Percentiles rank a stretch among this genome's conserved stretches.
Conservation (phyloP, 2,888 invertebrate genomes). For the Papilio elwesi region DNA sequence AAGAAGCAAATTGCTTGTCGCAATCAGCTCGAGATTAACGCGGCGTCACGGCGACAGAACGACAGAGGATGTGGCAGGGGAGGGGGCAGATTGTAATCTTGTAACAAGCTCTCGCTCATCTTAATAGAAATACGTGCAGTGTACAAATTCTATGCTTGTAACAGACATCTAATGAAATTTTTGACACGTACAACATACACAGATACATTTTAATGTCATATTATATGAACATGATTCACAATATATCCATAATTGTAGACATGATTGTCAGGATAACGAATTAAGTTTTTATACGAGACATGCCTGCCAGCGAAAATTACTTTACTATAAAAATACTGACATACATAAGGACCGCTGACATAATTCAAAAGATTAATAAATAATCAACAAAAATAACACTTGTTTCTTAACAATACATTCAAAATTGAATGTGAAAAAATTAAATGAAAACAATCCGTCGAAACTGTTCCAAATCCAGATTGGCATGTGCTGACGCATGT, state of each 20-base stretch:
- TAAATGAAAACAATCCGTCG: too few relatives aligned
- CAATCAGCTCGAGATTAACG: slow-evolving; percentile 35
- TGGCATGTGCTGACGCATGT: too few relatives aligned
- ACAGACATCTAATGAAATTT: slow-evolving; percentile 7
- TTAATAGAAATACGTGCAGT: slow-evolving; percentile 9
- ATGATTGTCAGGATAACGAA: neutral
- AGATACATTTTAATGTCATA: neutral
- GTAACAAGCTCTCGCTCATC: neutral
- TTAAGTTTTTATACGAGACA: too few relatives aligned
- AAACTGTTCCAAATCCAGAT: too few relatives aligned
- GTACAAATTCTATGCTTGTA: neutral
- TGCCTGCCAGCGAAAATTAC: neutral
- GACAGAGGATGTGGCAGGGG: neutral
- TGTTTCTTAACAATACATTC: too few relatives aligned
- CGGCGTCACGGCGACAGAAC: slow-evolving; percentile 10
- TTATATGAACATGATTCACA: neutral
- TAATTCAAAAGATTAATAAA: too few relatives aligned
- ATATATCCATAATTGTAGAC: neutral
- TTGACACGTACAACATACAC: slow-evolving; percentile 3
- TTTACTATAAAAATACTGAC: neutral
- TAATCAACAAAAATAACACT: too few relatives aligned
- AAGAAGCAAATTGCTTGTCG: slow-evolving; percentile 26
- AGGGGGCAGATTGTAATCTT: slow-evolving; percentile 9
- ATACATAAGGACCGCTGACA: too few relatives aligned
- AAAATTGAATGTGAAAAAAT: too few relatives aligned